Base-by-base conservation (phyloP, 2,113 vertebrate species). In the Toxostoma redivivum region DNA sequence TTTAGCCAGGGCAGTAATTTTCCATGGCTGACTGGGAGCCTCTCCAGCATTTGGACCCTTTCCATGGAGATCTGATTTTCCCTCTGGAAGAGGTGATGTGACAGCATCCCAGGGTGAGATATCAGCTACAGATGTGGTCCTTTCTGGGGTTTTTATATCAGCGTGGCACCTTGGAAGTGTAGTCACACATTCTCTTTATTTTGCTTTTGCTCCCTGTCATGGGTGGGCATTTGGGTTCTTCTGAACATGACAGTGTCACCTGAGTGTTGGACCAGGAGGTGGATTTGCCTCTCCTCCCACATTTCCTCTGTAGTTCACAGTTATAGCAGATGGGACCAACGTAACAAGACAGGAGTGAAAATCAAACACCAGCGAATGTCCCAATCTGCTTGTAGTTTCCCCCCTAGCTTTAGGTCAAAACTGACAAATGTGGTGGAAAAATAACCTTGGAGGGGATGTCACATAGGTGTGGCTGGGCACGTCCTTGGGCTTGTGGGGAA, bases 371-470 rank as follows among this genome's bases (percentile, higher is more conserved):
- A 37, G 51, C 0, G 0, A 57, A 19, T 5, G 7, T 62, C 56
- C 51, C 25, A 11, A 7, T 35, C 57, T 81, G 57, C 53, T 40
- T 0, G 0, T 38, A 66, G n/a, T 25, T 81, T 60, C 51, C 5
- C 33, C 27, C 38, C 17, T 15, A 18, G 37, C 12, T 89, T 91
- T 50, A 33, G 61, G 48, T 71, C 48, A 76, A 53, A 81, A 40
- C 0, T 30, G 57, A 40, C 21, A 50, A 88, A 58, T 0, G 1
- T 0, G 0, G 11, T 44, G 23, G 48, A 47, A 25, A 10, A 48
- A 76, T 8, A 13, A 35, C 61, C 66, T 84, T 12, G 5, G 12
- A 65, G 30, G 19, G 25, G 24, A 33, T 2, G 5, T 61, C 0
- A 0, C 16, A 7, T 53, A 22, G 61, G 65, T 83, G 88, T 0